phyloP scores from a whole-genome alignment of 1,140 invertebrate genomes.

The Latrodectus geometricus region DNA sequence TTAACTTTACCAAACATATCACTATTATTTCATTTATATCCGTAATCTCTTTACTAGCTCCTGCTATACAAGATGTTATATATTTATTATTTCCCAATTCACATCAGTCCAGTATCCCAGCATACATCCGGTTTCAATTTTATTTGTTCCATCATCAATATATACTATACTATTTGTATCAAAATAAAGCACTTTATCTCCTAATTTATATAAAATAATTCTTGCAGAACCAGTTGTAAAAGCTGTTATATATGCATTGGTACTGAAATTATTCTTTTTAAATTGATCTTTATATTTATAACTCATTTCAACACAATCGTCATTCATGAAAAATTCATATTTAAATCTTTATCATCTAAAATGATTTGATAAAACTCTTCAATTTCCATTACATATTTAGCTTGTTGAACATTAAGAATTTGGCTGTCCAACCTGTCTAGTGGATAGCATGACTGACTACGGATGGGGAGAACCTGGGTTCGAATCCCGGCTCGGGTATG shows the following conservation, averaged over 20 bases:
- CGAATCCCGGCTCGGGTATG: no score
- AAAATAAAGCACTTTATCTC: constrained; percentile 29
- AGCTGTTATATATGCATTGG: constrained; percentile 23
- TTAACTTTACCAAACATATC: constrained; percentile 1
- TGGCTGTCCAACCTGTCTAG: no score
- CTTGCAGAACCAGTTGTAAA: constrained; percentile 32
- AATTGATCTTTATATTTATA: constrained; percentile 31
- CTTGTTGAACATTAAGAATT: background rate
- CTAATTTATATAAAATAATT: constrained; percentile 26
- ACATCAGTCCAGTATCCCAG: constrained; percentile 9
- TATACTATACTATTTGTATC: constrained; percentile 35
- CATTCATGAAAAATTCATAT: constrained; percentile 38
- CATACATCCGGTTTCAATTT: no score
- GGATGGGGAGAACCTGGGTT: no score
- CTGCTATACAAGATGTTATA: background rate
- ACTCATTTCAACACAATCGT: constrained; percentile 24
- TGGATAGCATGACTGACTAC: no score
- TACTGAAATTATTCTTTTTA: constrained; percentile 22
- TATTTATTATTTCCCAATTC: constrained; percentile 20
- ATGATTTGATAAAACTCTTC: constrained; percentile 15
- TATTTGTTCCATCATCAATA: constrained; percentile 21
- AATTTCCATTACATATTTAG: no score
- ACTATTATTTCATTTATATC: constrained; percentile 17
- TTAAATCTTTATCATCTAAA: constrained; percentile 30
- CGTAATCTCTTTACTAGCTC: constrained; percentile 21